Base-by-base conservation (phyloP, 2,797 vertebrate species). In the Falco berigora region DNA sequence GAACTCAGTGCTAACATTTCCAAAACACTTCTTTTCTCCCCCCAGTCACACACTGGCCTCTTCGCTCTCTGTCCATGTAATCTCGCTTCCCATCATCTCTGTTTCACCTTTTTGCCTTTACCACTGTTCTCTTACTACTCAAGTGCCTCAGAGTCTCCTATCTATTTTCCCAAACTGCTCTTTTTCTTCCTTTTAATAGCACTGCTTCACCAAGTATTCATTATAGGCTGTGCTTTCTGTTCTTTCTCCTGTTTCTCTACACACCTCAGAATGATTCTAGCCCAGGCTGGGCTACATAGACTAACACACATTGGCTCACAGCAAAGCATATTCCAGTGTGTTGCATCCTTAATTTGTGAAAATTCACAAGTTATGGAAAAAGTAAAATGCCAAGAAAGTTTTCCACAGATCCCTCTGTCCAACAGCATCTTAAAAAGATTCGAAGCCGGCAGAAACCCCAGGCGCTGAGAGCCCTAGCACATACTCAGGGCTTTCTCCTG, bases 31-130 rank as follows among this genome's bases (percentile, higher is more conserved):
- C 1, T 80, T 86, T 75, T 76, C 53, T 78, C 47, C 55, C n/a
- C 30, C 61, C 32, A 72, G 44, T 52, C 72, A 80, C 76, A 80
- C 47, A 63, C 52, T 36, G 40, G 53, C n/a, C 44, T 88, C 72
- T 71, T 71, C 68, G 88, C 79, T 73, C 66, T 47, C 38, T 32
- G 47, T 22, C 66, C 44, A 14, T 1, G 23, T 79, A 88, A 88
- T 74, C 74, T 88, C 32, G 18, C 38, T 91, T 92, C 25, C 75
- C 64, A 59, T 77, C 92, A 55, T 71, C 68, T 82, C 85, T 56
- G 50, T 72, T 94, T 88, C 91, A 95, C 77, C 77, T 95, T 90
- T 94, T 88, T 74, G 78, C 73, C 78, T 36, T 75, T 46, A 24
- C 22, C 61, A 27, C 61, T 24, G 18, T 74, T 92, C 58, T 47